These are phyloP conservation scores for Xylota sylvarum DNA, from an alignment of 2,888 invertebrate species.

Conservation along the genomic window DNA sequence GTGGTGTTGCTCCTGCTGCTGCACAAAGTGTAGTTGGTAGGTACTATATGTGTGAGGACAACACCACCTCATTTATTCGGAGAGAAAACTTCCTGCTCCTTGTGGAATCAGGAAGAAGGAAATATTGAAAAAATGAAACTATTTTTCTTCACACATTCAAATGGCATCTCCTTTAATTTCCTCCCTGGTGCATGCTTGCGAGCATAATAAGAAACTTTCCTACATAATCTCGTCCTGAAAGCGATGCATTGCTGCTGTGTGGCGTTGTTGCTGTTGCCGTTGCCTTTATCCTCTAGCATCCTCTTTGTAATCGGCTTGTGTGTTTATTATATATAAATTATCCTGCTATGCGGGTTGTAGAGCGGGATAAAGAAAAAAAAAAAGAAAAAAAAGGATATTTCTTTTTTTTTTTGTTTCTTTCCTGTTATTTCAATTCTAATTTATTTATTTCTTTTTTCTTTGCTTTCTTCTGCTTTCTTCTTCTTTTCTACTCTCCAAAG, in stretches of 20 bases:
- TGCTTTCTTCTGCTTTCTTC: conserved; percentile 30
- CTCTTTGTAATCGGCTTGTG: conserved; percentile 74
- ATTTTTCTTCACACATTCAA: conserved; percentile 67
- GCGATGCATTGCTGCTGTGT: conserved; percentile 51
- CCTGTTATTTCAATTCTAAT: conserved; percentile 74
- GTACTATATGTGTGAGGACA: conserved; percentile 8
- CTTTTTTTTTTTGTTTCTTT: conserved; percentile 31
- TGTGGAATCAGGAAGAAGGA: conserved; percentile 54
- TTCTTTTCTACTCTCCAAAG: conserved; percentile 42
- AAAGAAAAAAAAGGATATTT: conserved; percentile 32
- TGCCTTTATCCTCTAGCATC: conserved; percentile 54
- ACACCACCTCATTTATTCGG: conserved; percentile 64
- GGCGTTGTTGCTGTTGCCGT: background rate
- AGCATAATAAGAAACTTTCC: conserved; percentile 69
- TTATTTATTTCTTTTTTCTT: conserved; percentile 66
- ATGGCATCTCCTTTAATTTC: conserved; percentile 68
- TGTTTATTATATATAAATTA: conserved; percentile 76
- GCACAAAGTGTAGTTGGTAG: conserved; percentile 38
- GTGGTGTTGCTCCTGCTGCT: conserved; percentile 20
- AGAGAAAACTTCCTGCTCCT: conserved; percentile 61
- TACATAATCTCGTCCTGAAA: conserved; percentile 69
- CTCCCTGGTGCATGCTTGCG: conserved; percentile 69
- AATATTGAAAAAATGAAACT: conserved; percentile 67
- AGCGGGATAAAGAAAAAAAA: conserved; percentile 33
- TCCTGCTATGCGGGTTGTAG: conserved; percentile 60